Evolutionary conservation across 2,888 invertebrate genomes (phyloP), one percentile per base, ranked within the genome.

Genomic region (Dioctria linearis): DNA sequence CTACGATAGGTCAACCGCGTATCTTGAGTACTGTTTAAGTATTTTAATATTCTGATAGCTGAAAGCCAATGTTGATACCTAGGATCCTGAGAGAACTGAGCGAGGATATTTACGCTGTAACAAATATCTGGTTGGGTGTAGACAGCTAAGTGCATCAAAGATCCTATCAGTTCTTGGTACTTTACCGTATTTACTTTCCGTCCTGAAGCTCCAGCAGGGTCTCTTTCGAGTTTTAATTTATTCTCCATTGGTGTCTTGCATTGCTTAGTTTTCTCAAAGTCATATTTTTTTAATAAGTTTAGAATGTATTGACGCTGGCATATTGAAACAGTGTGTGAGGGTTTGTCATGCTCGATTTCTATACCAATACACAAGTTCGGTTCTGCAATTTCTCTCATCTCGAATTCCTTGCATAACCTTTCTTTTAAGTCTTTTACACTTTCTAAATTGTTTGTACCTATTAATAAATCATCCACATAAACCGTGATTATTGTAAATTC

Each of bases 71-170:
- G 49, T 5, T 46, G 49, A 6, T 46, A 5, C 49, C 6, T 46
- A 6, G 49, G 9, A 46, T 46, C 6, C 5, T 9, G 9, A 46
- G 49, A 46, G 43, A 67, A 80, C 4, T 79, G 75, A 51, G 66
- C 75, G 37, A 81, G 54, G 0, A 76, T 49, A 39, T 78, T 82
- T 0, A 80, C 82, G 5, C 78, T 39, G 49, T 75, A 76, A 37
- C 75, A 61, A 6, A 82, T 79, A 5, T 81, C 82, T 4, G 80
- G 81, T 8, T 81, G 67, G 25, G 79, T 75, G 3, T 57, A 57
- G 5, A 82, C 69, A 13, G 82, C 78, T 63, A 79, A 75, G 39
- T 80, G 79, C 63, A 82, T 63, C 13, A 82, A 54, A 5, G 76
- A 46, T 39, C 69, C 57, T 13, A 78, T 65, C 5, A 78, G 13